Percentiles rank a stretch among this genome's conserved stretches.
phyloP scores from a whole-genome alignment of 2,888 invertebrate species.

The Cenopis cana region DNA sequence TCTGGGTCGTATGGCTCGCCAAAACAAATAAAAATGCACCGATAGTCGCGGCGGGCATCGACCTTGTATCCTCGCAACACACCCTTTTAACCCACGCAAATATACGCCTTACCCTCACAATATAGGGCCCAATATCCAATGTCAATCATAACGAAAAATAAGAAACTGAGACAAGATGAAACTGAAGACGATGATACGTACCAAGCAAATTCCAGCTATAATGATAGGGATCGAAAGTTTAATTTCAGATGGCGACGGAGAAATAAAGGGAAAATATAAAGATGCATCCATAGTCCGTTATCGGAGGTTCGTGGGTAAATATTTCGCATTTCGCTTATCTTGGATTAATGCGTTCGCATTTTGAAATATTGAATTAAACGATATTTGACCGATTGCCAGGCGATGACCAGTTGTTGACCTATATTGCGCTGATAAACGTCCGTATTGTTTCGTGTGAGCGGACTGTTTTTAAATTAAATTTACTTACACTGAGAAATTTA shows the following conservation, averaged over 20 bases:
- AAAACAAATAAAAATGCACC: constrained; percentile 84
- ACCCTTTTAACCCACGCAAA: constrained; percentile 54
- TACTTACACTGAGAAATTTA: too few relatives aligned
- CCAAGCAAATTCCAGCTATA: constrained; percentile 63
- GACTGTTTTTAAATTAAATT: background rate
- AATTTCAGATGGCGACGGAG: constrained; percentile 47
- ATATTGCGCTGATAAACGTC: constrained; percentile 43
- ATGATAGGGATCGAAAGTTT: constrained; percentile 45
- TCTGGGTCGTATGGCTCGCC: constrained; percentile 82
- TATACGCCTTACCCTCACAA: constrained; percentile 52
- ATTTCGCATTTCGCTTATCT: constrained; percentile 80
- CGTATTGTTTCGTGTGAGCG: constrained; percentile 5
- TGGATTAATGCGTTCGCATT: constrained; percentile 70
- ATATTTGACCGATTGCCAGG: constrained; percentile 62
- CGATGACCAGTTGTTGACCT: constrained; percentile 57
- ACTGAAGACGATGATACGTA: constrained; percentile 70
- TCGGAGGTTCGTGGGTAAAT: constrained; percentile 77
- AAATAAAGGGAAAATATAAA: constrained; percentile 71
- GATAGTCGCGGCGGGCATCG: constrained; percentile 82
- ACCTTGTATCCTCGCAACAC: constrained; percentile 75
- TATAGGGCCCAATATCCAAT: constrained; percentile 63
- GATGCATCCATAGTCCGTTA: constrained; percentile 80
- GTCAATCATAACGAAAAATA: constrained; percentile 70
- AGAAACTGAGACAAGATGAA: constrained; percentile 83
- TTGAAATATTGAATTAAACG: constrained; percentile 73